Evolutionary conservation across 1,140 invertebrate genomes (phyloP).

Genomic region (Tachypleus tridentatus): DNA sequence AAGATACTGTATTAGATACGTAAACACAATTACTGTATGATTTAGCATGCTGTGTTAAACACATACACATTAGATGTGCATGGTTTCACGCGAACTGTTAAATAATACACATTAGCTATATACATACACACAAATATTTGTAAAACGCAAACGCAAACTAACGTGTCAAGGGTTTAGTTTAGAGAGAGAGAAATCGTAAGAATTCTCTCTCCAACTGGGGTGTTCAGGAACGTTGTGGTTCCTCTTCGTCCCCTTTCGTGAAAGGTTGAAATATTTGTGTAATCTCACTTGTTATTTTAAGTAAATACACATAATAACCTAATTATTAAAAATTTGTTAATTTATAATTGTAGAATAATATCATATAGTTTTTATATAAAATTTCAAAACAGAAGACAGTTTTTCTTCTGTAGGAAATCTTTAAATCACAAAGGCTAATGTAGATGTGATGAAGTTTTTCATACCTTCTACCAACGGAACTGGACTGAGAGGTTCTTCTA

Average conservation of each 20-base stretch:
- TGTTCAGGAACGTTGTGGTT: not conserved
- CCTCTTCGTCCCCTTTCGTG: no score
- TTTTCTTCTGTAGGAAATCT: not conserved
- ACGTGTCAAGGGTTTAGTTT: no score
- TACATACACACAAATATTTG: not conserved
- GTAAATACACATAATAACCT: no score
- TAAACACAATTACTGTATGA: no score
- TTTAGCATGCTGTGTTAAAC: no score
- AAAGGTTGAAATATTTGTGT: not conserved
- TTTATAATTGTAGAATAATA: not conserved
- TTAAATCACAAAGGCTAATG: not conserved
- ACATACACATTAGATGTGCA: no score
- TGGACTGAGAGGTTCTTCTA: constrained; percentile 60
- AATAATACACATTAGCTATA: not conserved
- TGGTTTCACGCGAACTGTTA: no score
- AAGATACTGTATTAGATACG: no score
- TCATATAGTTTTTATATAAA: not conserved
- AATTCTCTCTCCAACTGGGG: no score
- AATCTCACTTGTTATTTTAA: not conserved
- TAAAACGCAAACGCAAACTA: not conserved
- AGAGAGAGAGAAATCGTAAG: no score
- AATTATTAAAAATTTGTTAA: no score
- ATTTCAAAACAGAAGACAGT: not conserved
- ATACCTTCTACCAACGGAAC: constrained; percentile 53
- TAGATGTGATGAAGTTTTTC: not conserved